Conservation (phyloP, 2,888 invertebrate genomes). For the Synergus umbraculus region DNA sequence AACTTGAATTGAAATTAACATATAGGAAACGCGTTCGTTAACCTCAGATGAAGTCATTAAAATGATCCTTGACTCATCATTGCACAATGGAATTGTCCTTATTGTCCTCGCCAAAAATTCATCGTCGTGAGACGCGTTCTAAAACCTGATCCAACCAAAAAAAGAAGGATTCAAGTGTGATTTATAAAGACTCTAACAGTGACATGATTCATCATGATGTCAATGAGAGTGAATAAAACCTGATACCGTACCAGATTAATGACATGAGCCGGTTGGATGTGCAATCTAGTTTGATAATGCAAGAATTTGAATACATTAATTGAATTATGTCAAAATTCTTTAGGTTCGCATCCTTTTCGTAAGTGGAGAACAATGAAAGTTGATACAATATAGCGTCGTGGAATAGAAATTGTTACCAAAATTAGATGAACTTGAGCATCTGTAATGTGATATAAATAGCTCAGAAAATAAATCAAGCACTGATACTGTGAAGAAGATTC, state of each 20-base stretch:
- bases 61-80: conserved; percentile 26
- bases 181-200: conserved; percentile 1
- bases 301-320: background rate
- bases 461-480: background rate
- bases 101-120: conserved; percentile 23
- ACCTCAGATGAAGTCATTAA: conserved; percentile 13
- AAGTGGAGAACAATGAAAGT: too few species aligned
- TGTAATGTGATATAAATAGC: background rate
- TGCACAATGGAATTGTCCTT: conserved; percentile 18
- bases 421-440: too few species aligned
- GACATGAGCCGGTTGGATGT: background rate
- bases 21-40: background rate
- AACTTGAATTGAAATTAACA: background rate
- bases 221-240: background rate
- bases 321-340: background rate
- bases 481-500: background rate
- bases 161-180: background rate
- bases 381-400: too few species aligned
- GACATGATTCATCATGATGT: conserved; percentile 14
- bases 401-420: too few species aligned
- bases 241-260: background rate
- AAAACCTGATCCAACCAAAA: conserved; percentile 19
- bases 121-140: background rate
- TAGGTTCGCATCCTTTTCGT: background rate
- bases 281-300: background rate